phyloP scores from a whole-genome alignment of 2,797 vertebrate species.

The Falco biarmicus region DNA sequence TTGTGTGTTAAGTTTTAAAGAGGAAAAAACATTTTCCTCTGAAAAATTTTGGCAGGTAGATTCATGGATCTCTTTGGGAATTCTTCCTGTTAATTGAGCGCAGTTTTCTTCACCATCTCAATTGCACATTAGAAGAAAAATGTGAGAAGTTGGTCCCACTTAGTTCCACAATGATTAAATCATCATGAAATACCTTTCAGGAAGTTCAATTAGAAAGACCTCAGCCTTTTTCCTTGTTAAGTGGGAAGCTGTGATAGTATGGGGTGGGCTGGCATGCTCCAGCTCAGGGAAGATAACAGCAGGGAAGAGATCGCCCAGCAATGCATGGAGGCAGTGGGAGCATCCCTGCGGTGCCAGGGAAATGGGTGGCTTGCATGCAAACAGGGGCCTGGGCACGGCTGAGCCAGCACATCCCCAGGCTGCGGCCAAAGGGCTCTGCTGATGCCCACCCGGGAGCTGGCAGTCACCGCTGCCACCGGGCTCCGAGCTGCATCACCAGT shows the following conservation, averaged over 20 bases:
- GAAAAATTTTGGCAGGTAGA: not conserved
- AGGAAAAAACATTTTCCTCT: not conserved
- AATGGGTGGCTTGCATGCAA: not conserved
- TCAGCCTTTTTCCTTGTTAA: not conserved
- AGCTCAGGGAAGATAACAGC: not conserved
- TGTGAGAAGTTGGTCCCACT: not conserved
- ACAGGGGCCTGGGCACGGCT: fast-evolving
- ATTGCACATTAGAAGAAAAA: not conserved
- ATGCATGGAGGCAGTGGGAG: fast-evolving
- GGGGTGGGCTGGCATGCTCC: not conserved
- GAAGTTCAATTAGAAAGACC: not conserved
- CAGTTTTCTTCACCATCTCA: not conserved
- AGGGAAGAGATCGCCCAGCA: not conserved
- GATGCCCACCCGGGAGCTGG: not conserved
- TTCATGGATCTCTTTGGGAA: not conserved
- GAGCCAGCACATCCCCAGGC: fast-evolving
- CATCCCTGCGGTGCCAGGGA: fast-evolving
- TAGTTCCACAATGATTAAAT: not conserved
- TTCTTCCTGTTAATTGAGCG: not conserved
- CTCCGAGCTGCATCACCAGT: fast-evolving
- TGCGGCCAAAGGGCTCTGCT: not conserved
- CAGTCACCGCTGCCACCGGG: fast-evolving
- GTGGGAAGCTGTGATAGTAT: not conserved
- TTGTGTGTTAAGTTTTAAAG: not conserved
- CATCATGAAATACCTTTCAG: not conserved